A percentile compares a stretch with the other conserved stretches of the same genome.
Conservation (phyloP, 1,140 invertebrate genomes). For the Aphidius ervi region DNA sequence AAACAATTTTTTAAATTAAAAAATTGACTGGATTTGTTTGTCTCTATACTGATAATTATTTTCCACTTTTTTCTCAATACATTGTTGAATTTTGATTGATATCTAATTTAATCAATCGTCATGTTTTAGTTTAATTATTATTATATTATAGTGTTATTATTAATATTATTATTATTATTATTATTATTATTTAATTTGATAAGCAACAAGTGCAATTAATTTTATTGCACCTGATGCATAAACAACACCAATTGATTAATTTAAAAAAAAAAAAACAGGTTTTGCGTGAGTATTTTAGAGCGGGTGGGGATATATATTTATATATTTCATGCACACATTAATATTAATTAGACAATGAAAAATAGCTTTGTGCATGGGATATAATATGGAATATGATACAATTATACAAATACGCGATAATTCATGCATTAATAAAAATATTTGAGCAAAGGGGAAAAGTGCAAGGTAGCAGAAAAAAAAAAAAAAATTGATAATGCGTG, state of each 20-base stretch:
- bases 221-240: no score
- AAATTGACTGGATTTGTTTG: not conserved
- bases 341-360: slow-evolving; percentile 51
- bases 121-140: not conserved
- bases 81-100: slow-evolving; percentile 3
- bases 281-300: slow-evolving; percentile 22
- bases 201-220: not conserved
- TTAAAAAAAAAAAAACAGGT: not conserved
- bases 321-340: slow-evolving; percentile 53
- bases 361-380: slow-evolving; percentile 26
- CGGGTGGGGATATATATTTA: slow-evolving; percentile 24
- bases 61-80: slow-evolving; percentile 25
- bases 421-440: slow-evolving; percentile 34
- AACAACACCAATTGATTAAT: not conserved
- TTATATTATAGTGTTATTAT: not conserved
- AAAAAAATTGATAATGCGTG: not conserved
- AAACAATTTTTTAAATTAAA: slow-evolving; percentile 3
- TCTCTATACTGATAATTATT: not conserved
- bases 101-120: not conserved
- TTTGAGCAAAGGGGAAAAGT: not conserved
- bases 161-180: not conserved
- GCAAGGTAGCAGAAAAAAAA: not conserved
- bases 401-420: slow-evolving; percentile 24
- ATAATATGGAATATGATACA: slow-evolving; percentile 37
- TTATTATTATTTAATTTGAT: not conserved